phyloP scores from a whole-genome alignment of 2,113 vertebrate species.

The Menidia beryllina region DNA sequence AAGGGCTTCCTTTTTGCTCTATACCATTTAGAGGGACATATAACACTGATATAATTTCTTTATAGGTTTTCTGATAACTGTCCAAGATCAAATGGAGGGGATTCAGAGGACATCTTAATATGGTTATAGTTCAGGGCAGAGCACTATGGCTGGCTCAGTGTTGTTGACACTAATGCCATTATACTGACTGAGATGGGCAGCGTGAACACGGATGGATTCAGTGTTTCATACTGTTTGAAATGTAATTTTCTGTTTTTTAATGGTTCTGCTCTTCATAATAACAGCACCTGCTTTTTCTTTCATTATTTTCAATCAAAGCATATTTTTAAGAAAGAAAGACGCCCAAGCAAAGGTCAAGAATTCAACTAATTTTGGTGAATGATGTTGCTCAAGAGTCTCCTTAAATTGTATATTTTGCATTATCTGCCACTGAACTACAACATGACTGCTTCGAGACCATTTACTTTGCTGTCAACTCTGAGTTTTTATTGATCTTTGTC shows the following conservation, averaged over 20 bases:
- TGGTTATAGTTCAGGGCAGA: neutral
- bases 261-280: constrained; percentile 5
- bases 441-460: neutral
- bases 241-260: neutral
- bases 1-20: constrained; percentile 31
- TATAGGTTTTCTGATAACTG: constrained; percentile 38
- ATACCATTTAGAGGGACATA: constrained; percentile 1
- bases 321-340: constrained; percentile 25
- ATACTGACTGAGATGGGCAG: neutral
- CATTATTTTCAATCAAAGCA: constrained; percentile 8
- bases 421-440: neutral
- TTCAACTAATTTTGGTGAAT: constrained; percentile 13
- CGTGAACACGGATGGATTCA: constrained; percentile 3
- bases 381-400: neutral
- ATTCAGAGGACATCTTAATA: constrained; percentile 12
- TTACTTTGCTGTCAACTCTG: neutral
- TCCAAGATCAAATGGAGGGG: constrained; percentile 15
- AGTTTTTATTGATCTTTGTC: neutral
- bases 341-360: constrained; percentile 12
- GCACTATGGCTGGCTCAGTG: constrained; percentile 1
- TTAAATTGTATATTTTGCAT: neutral
- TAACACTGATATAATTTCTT: constrained; percentile 18
- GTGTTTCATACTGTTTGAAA: constrained; percentile 3
- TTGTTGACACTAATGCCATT: constrained; percentile 6
- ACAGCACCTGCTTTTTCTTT: constrained; percentile 11